Evolutionary conservation across 30 jellyfish, hydroid and myxozoan species (phyloP), one percentile per base, ranked within the genome.

Genomic region (Phacellophora camtschatica): DNA sequence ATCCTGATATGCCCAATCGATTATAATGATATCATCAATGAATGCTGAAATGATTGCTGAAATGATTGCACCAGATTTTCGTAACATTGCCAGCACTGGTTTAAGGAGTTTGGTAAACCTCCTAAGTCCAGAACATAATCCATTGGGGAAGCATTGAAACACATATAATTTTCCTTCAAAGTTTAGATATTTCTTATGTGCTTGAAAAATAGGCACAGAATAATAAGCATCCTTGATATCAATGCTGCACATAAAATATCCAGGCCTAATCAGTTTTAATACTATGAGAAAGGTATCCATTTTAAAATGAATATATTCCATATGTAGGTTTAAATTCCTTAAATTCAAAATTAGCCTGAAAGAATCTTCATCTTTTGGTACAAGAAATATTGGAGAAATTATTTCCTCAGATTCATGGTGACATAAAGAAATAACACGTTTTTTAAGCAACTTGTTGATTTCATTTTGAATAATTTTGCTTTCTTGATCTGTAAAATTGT

Each of bases 191-290:
- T 74, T 74, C 36, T 45, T 78, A 34, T 56, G 15, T 1, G 33
- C 4, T 12, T 30, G 27, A 28, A 6, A 7, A 2, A 74, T 55
- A 4, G 64, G 59, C 6, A 53, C 77, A 16, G 87, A 51, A 56
- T 74, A 74, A 64, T 51, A 74, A 13, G 80, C 87, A 74, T 74
- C 79, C 29, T 74, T 74, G 4, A 74, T 33, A 32, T 74, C 87
- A 0, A 74, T 56, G 15, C 62, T 3, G 18, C 54, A 19, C 77
- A 74, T 50, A 51, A 7, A 74, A 20, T 18, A 9, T 2, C 28
- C 49, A 0, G 32, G 62, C 31, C 53, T 74, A 15, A 74, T 33
- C 29, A 55, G 2, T 12, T 22, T 9, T 1, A 74, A 2, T 31
- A 35, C 59, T 7, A 5, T 74, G 11, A 24, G 33, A 3, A 74